Evolutionary conservation across 2,888 invertebrate genomes (phyloP).

Genomic region (Tubulanus polymorphus): DNA sequence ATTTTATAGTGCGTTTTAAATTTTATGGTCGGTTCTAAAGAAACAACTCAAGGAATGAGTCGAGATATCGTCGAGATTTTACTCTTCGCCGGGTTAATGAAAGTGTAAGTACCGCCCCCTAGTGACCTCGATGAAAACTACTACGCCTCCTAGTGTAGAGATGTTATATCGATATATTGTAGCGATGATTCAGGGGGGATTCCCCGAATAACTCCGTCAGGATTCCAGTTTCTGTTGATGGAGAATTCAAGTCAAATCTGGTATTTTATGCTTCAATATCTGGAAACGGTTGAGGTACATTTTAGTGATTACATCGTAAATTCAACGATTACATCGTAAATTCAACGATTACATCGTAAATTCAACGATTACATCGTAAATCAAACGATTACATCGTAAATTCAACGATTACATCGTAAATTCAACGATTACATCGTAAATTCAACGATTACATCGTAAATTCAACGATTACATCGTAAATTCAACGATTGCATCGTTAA

Average conservation of each 20-base stretch:
- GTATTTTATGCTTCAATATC: conserved; percentile 94
- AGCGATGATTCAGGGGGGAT: conserved; percentile 58
- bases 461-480: too few relatives aligned
- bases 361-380: too few relatives aligned
- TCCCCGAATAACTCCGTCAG: conserved; percentile 72
- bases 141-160: background rate
- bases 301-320: too few relatives aligned
- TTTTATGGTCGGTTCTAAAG: conserved; percentile 86
- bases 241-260: conserved; percentile 92
- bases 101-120: conserved; percentile 59
- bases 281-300: conserved; percentile 78
- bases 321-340: too few relatives aligned
- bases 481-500: too few relatives aligned
- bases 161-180: conserved; percentile 18
- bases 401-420: too few relatives aligned
- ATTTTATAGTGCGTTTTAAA: conserved; percentile 75
- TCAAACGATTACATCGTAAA: too few relatives aligned
- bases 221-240: conserved; percentile 93
- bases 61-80: conserved; percentile 87
- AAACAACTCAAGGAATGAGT: conserved; percentile 62
- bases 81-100: conserved; percentile 90
- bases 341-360: too few relatives aligned
- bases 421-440: too few relatives aligned
- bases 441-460: too few relatives aligned
- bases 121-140: background rate